Percentiles rank a stretch among this genome's conserved stretches.
Evolutionary conservation across 2,797 vertebrate species (phyloP).

Genomic region (Anas georgica): DNA sequence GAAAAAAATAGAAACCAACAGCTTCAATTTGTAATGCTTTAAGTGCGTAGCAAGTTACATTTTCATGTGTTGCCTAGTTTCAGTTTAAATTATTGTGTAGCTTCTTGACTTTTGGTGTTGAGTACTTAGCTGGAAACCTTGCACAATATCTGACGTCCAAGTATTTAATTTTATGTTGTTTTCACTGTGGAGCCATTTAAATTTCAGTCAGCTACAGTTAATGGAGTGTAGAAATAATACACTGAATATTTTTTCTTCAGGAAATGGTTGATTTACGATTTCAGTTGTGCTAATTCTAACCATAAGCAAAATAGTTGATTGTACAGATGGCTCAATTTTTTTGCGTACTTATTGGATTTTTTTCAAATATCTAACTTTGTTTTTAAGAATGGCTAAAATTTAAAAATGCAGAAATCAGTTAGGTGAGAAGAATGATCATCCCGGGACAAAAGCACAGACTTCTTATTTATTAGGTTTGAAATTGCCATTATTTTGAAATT

Average conservation of each 20-base stretch:
- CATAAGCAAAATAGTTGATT: background rate
- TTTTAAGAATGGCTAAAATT: background rate
- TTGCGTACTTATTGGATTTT: background rate
- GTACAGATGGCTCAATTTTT: background rate
- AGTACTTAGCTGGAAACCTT: background rate
- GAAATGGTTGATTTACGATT: background rate
- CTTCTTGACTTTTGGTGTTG: background rate
- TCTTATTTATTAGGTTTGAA: background rate
- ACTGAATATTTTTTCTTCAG: background rate
- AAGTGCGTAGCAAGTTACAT: background rate
- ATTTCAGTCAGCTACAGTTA: background rate
- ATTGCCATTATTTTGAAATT: background rate
- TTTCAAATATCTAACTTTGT: background rate
- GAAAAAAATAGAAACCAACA: background rate
- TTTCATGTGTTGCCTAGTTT: background rate
- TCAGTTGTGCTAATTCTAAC: background rate
- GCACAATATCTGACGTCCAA: background rate
- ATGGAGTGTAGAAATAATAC: background rate
- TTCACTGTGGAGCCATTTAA: background rate
- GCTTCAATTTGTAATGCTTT: background rate
- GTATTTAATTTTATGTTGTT: background rate
- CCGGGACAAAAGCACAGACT: background rate
- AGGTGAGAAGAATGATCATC: background rate
- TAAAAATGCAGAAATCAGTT: background rate
- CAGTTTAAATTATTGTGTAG: background rate